Conservation (phyloP, 1,140 invertebrate genomes). For the Trichonephila inaurata region DNA sequence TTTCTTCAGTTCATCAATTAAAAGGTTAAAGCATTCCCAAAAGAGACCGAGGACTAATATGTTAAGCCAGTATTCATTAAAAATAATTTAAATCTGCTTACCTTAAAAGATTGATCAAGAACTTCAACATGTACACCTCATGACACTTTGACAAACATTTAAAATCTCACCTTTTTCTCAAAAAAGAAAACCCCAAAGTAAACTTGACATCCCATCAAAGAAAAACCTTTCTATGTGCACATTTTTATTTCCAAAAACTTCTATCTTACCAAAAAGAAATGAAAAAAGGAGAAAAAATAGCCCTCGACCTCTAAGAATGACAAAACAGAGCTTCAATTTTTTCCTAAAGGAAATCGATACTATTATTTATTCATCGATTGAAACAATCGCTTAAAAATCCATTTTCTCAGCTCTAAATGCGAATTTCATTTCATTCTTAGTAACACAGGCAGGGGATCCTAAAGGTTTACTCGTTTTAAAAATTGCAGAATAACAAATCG, state of each 20-base stretch:
- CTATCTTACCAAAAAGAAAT: not conserved
- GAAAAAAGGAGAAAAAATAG: not conserved
- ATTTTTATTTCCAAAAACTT: not conserved
- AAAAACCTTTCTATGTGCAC: not conserved
- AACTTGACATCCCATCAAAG: not conserved
- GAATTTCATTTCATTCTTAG: not conserved
- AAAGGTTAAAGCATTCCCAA: not conserved
- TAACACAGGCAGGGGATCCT: not conserved
- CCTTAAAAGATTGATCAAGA: not conserved
- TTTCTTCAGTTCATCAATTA: no score
- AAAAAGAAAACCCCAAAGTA: not conserved
- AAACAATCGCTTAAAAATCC: not conserved
- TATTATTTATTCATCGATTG: constrained; percentile 26
- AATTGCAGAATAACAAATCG: not conserved
- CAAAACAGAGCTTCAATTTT: not conserved
- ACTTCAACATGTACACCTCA: not conserved
- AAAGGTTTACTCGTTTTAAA: not conserved
- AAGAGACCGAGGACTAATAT: not conserved
- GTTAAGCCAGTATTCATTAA: not conserved
- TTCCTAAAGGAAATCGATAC: not conserved
- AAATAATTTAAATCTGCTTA: not conserved
- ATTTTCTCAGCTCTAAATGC: not conserved
- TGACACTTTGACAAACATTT: not conserved
- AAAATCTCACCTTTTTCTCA: not conserved
- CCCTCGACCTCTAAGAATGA: not conserved